Evolutionary conservation across 2,113 vertebrate genomes (phyloP).

Genomic region (Dipodomys merriami): DNA sequence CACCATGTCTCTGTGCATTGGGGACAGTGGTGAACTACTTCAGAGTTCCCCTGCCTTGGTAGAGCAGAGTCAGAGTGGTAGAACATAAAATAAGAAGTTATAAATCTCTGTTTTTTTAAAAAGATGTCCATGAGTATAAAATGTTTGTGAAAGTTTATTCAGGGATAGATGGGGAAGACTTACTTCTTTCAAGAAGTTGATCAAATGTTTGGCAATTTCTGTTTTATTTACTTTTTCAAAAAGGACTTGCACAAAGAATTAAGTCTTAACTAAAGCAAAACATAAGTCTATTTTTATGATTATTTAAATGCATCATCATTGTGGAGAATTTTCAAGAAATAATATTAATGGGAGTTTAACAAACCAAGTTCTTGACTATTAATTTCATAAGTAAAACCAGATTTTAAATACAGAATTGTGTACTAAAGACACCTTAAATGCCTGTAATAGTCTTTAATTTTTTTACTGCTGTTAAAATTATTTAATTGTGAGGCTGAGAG

Average conservation of each 20-base stretch:
- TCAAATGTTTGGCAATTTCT: constrained; percentile 2
- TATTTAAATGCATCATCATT: constrained; percentile 9
- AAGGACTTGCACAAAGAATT: constrained; percentile 9
- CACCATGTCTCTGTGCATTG: accelerated
- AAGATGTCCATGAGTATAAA: neutral
- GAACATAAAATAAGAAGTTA: neutral
- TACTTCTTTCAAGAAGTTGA: neutral
- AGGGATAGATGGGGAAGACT: neutral
- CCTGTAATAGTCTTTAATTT: neutral
- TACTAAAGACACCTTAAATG: neutral
- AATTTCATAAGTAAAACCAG: constrained; percentile 30
- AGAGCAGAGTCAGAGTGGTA: neutral
- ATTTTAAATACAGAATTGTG: neutral
- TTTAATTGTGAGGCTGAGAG: neutral
- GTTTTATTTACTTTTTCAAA: constrained; percentile 9
- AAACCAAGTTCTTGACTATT: constrained; percentile 13
- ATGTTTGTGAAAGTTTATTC: constrained; percentile 25
- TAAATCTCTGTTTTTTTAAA: neutral
- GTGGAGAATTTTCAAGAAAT: constrained; percentile 30
- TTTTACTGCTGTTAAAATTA: neutral
- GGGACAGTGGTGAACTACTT: neutral
- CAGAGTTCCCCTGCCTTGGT: neutral
- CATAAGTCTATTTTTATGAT: constrained; percentile 20
- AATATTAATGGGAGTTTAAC: neutral
- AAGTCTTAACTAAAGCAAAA: neutral